phyloP scores from a whole-genome alignment of 2,888 invertebrate species.

The Drosophila meridiana region DNA sequence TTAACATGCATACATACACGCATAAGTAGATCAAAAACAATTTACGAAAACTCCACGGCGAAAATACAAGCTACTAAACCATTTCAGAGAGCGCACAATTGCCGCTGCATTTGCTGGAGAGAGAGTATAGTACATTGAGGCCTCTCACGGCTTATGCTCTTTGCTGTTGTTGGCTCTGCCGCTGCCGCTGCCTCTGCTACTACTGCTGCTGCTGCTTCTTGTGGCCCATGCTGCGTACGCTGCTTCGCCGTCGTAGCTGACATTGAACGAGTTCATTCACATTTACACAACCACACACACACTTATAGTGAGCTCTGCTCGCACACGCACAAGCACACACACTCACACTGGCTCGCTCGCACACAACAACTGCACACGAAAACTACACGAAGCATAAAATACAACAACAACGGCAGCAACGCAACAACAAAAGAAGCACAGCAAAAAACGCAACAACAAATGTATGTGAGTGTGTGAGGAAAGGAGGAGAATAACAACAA shows the following conservation, averaged over 20 bases:
- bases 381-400: conserved; percentile 73
- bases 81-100: conserved; percentile 23
- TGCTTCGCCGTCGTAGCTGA: conserved; percentile 74
- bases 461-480: conserved; percentile 21
- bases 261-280: conserved; percentile 86
- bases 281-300: conserved; percentile 71
- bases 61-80: conserved; percentile 7
- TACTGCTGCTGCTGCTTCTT: conserved; percentile 46
- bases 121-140: conserved; percentile 25
- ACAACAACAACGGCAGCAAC: conserved; percentile 43
- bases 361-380: conserved; percentile 50
- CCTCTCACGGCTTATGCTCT: conserved; percentile 54
- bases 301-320: conserved; percentile 10
- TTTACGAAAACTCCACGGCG: conserved; percentile 12
- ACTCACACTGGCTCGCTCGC: conserved; percentile 57
- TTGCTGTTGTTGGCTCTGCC: conserved; percentile 27
- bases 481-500: conserved; percentile 49
- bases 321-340: conserved; percentile 55
- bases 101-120: conserved; percentile 34
- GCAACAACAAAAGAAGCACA: conserved; percentile 33
- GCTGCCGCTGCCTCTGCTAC: conserved; percentile 24
- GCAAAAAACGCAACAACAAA: conserved; percentile 48
- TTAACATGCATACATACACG: background rate
- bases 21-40: conserved; percentile 25
- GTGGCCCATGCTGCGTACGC: conserved; percentile 72